Evolutionary conservation across 1,140 invertebrate genomes (phyloP), one percentile per base, ranked within the genome.

Genomic region (Chrysopa pallens): DNA sequence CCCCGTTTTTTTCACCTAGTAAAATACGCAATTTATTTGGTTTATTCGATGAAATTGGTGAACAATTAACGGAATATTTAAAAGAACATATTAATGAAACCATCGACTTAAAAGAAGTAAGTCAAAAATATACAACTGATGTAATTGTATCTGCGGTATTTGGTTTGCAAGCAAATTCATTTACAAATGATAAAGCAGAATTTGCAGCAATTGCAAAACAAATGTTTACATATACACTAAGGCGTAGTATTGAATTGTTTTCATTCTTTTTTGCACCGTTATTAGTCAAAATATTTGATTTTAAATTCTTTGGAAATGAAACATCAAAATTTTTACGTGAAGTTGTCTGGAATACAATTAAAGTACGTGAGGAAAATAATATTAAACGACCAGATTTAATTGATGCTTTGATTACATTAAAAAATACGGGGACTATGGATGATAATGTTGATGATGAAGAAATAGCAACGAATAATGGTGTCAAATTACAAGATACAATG

Each of bases 131-230:
- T 44, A 66, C 66, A 6, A 70, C 71, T 8, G 72, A 76, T 52
- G 62, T 70, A 6, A 75, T 76, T 31, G 69, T 69, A 4, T 68
- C 62, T 4, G 67, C 66, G 42, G 72, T 67, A 4, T 75, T 70
- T 49, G 74, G 72, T n/a, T 56, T 74, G 43, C 61, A 69, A 37
- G 65, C 69, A 4, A 67, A 73, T 33, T 64, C 64, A 2, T 49
- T 73, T n/a, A 56, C 56, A 13, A 56, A 70, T 47, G 56, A 64
- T 6, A 50, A 64, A 15, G 68, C 53, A 2, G 62, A 62, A 28
- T 70, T 64, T 42, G 58, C 52, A 29, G 53, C 35, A 38, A 52
- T 57, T 3, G 63, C 61, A 1, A 55, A 51, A 6, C 58, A 62
- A 1, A 11, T n/a, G 36, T 17, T 37, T n/a, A 38, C 27, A 15